Evolutionary conservation across 2,797 vertebrate species (phyloP).

Genomic region (Buceros bicornis): DNA sequence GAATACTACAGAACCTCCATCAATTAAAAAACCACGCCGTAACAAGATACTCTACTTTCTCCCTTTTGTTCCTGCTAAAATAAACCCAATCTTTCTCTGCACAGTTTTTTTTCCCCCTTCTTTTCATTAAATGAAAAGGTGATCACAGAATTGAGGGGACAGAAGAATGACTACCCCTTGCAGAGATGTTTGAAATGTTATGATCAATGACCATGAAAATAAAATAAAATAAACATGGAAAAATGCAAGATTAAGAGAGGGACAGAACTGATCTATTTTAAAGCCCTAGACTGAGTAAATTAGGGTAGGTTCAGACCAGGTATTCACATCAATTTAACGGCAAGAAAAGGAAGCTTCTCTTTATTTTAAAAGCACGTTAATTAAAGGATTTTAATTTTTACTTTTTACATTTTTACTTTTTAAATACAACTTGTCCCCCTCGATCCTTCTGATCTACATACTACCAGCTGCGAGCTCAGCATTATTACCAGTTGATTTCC

Average conservation of each 20-base stretch:
- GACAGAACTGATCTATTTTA: background rate
- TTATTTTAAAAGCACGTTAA: background rate
- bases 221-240: constrained; percentile 41
- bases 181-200: constrained; percentile 20
- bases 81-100: background rate
- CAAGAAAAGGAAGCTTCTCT: background rate
- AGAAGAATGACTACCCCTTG: background rate
- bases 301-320: background rate
- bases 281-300: background rate
- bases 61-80: background rate
- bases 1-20: background rate
- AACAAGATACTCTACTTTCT: background rate
- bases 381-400: background rate
- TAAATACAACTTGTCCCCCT: background rate
- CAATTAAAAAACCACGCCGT: background rate
- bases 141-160: background rate
- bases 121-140: constrained; percentile 3
- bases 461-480: background rate
- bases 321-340: background rate
- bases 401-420: background rate
- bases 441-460: background rate
- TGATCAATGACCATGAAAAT: constrained; percentile 31
- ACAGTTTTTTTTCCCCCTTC: background rate
- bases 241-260: background rate
- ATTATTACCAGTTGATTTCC: background rate